Evolutionary conservation across 2,113 vertebrate species (phyloP).

Genomic region (Sardina pilchardus): DNA sequence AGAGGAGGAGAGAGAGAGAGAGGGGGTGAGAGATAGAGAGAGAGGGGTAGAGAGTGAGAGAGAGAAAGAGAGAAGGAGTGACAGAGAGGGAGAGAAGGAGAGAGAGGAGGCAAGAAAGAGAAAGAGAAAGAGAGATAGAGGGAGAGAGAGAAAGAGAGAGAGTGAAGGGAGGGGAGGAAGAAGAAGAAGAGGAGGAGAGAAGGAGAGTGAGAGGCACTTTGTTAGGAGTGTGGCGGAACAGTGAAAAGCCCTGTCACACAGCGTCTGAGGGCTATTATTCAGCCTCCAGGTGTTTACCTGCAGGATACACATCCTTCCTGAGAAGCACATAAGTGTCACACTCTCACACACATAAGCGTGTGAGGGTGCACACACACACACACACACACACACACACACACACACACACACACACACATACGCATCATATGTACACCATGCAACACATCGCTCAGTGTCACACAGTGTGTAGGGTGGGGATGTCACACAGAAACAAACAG

Average conservation of each 20-base stretch:
- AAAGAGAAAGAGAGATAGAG: neutral
- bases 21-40: no score
- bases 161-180: conserved; percentile 36
- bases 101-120: neutral
- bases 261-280: conserved; percentile 67
- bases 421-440: neutral
- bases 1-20: no score
- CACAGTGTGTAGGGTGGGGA: conserved; percentile 59
- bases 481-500: conserved; percentile 65
- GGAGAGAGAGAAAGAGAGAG: conserved; percentile 43
- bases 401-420: conserved; percentile 59
- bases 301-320: conserved; percentile 70
- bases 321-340: conserved; percentile 74
- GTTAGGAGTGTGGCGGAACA: conserved; percentile 65
- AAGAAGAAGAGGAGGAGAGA: conserved; percentile 47
- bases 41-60: no score
- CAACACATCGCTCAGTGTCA: conserved; percentile 67
- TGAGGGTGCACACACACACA: neutral
- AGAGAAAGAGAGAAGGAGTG: no score
- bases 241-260: conserved; percentile 53
- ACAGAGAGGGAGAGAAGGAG: neutral
- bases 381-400: neutral
- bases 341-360: neutral
- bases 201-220: conserved; percentile 50
- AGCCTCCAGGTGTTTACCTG: conserved; percentile 77